phyloP scores from a whole-genome alignment of 2,113 vertebrate genomes.

The Nothoprocta pentlandii region DNA sequence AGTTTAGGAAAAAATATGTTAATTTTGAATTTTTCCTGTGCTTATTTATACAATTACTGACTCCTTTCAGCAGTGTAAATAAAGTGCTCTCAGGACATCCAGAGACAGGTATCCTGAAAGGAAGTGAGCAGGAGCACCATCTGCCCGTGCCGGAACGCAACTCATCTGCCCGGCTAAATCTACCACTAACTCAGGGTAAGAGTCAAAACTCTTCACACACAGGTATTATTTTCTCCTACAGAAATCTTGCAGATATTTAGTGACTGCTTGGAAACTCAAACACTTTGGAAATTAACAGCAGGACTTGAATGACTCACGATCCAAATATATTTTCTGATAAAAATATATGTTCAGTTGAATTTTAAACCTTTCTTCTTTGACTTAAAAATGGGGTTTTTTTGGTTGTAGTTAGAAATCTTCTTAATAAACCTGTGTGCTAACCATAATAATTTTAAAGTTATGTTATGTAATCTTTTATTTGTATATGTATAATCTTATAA shows the following conservation, averaged over 20 bases:
- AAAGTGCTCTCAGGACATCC: constrained; percentile 28
- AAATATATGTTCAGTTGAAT: not conserved
- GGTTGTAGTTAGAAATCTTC: not conserved
- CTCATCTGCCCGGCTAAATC: constrained; percentile 20
- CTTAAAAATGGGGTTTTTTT: not conserved
- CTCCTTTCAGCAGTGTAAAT: constrained; percentile 65
- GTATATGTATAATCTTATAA: too few relatives aligned
- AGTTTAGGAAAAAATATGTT: not conserved
- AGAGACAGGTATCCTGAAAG: constrained; percentile 34
- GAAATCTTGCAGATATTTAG: not conserved
- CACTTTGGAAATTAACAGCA: not conserved
- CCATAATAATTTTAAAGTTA: not conserved
- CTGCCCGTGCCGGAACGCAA: not conserved
- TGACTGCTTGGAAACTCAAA: not conserved
- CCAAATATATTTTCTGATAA: not conserved
- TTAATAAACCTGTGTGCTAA: not conserved
- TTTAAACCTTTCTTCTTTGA: not conserved
- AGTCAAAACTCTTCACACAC: not conserved
- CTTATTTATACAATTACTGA: constrained; percentile 39
- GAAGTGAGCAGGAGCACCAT: constrained; percentile 43
- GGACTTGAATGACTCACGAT: not conserved
- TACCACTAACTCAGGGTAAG: constrained; percentile 73
- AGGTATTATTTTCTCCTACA: not conserved
- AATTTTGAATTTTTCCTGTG: not conserved
- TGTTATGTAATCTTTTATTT: not conserved